Evolutionary conservation across 2,888 invertebrate genomes (phyloP).

Genomic region (Spisula solida): DNA sequence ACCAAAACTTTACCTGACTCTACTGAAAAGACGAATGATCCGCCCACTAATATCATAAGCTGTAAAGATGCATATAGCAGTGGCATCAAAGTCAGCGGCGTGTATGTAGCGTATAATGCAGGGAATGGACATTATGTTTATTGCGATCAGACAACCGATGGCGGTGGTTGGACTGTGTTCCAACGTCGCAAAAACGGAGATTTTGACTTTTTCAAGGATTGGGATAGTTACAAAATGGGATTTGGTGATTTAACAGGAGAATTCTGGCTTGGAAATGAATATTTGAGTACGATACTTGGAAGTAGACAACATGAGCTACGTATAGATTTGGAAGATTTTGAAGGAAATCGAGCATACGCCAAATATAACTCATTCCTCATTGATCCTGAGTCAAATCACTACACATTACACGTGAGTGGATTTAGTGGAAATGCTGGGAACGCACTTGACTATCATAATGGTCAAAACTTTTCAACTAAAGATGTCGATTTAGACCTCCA

Average conservation of each 20-base stretch:
- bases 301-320: conserved; percentile 40
- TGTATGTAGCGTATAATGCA: not conserved
- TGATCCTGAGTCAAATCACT: conserved; percentile 28
- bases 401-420: conserved; percentile 36
- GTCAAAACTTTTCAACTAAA: conserved; percentile 21
- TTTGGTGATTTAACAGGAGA: conserved; percentile 50
- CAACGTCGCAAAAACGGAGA: conserved; percentile 28
- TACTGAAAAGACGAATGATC: not conserved
- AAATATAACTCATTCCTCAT: conserved; percentile 45
- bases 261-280: conserved; percentile 58
- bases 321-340: conserved; percentile 49
- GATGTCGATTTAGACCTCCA: conserved; percentile 11
- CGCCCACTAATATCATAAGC: not conserved
- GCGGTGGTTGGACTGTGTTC: conserved; percentile 55
- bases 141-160: conserved; percentile 55
- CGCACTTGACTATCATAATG: conserved; percentile 37
- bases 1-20: not conserved
- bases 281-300: conserved; percentile 29
- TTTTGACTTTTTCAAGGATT: conserved; percentile 44
- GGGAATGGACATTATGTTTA: not conserved
- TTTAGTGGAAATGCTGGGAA: conserved; percentile 58
- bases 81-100: not conserved
- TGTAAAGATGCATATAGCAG: not conserved
- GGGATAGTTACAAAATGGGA: conserved; percentile 54
- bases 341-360: conserved; percentile 50